Conservation (phyloP, 2,888 invertebrate species). For the Acanthosoma haemorrhoidale region DNA sequence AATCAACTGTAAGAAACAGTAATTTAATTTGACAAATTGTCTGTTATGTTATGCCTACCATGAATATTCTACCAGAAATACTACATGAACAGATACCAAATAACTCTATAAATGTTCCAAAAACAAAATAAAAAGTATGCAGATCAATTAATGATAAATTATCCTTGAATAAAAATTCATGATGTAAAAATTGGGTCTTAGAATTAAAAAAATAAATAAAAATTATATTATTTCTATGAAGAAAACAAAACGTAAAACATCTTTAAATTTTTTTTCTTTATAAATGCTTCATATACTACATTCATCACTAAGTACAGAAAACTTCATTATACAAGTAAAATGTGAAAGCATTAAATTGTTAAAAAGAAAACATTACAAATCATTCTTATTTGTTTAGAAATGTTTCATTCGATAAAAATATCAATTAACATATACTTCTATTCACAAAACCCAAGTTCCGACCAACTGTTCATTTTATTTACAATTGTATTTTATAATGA, state of each 20-base stretch:
- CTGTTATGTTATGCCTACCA: too few relatives aligned
- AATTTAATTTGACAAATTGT: not conserved
- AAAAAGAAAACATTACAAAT: not conserved
- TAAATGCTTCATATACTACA: conserved; percentile 3
- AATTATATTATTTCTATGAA: conserved; percentile 1
- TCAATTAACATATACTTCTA: conserved; percentile 4
- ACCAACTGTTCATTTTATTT: not conserved
- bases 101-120: too few relatives aligned
- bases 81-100: too few relatives aligned
- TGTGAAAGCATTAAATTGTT: not conserved
- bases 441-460: not conserved
- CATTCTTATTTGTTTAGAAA: not conserved
- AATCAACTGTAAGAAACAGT: not conserved
- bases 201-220: conserved; percentile 14
- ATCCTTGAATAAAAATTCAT: not conserved
- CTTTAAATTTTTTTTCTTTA: not conserved
- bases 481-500: conserved; percentile 12
- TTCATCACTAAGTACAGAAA: conserved; percentile 1
- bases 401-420: conserved; percentile 1
- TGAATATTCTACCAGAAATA: too few relatives aligned
- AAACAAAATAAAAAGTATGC: conserved; percentile 1
- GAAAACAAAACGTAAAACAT: conserved; percentile 1
- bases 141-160: conserved; percentile 3
- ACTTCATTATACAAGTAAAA: conserved; percentile 10
- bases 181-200: conserved; percentile 7